phyloP scores from a whole-genome alignment of 2,888 invertebrate species.

The Diaphora mendica region DNA sequence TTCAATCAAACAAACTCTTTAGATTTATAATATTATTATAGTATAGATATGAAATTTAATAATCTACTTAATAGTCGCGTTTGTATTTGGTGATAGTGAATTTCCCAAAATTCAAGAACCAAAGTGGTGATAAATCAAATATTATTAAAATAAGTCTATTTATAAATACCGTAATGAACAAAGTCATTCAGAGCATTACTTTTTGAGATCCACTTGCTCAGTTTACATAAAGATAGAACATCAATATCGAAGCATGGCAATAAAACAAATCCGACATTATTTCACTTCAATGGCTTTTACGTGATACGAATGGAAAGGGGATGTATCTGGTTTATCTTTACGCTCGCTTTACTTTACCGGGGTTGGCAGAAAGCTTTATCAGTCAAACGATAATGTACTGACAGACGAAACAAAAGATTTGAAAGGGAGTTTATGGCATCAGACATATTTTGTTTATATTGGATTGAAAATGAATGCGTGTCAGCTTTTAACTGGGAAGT shows the following conservation, averaged over 20 bases:
- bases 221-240: conserved; percentile 21
- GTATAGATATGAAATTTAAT: too few species aligned
- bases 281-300: conserved; percentile 50
- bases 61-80: too few species aligned
- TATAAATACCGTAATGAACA: background rate
- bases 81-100: too few species aligned
- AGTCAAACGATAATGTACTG: conserved; percentile 16
- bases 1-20: too few species aligned
- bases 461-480: background rate
- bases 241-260: conserved; percentile 28
- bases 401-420: conserved; percentile 12
- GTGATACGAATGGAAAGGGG: conserved; percentile 44
- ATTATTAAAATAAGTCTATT: background rate
- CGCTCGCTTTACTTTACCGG: conserved; percentile 18
- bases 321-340: conserved; percentile 31
- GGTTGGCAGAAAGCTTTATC: conserved; percentile 11
- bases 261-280: conserved; percentile 50
- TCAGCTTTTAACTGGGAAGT: background rate
- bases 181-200: background rate
- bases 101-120: too few species aligned
- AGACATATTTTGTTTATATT: conserved; percentile 1
- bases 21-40: too few species aligned
- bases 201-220: conserved; percentile 5
- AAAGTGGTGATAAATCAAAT: too few species aligned
- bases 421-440: background rate